phyloP scores from a whole-genome alignment of 2,888 invertebrate genomes.

The Cotesia congregata region DNA sequence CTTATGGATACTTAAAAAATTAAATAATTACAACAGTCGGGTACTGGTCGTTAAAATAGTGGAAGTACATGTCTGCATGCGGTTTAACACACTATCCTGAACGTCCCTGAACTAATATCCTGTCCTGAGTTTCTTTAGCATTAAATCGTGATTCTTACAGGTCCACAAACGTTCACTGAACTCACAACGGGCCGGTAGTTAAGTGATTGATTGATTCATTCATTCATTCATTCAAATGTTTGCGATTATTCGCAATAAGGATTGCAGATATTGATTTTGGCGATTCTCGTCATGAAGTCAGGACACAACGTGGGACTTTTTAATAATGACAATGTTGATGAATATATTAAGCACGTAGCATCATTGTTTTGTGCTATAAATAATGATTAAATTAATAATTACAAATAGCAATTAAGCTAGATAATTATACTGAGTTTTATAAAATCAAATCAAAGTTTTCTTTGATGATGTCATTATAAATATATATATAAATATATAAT shows the following conservation, averaged over 20 bases:
- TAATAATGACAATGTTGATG: slow-evolving; percentile 5
- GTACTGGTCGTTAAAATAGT: no score
- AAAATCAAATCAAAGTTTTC: not conserved
- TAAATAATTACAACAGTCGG: no score
- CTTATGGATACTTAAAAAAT: not conserved
- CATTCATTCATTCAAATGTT: slow-evolving; percentile 30
- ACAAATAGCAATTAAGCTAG: not conserved
- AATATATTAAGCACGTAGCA: slow-evolving; percentile 4
- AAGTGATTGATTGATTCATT: slow-evolving; percentile 39
- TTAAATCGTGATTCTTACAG: slow-evolving; percentile 69
- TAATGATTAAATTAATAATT: not conserved
- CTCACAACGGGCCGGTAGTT: slow-evolving; percentile 42
- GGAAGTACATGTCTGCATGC: slow-evolving; percentile 34
- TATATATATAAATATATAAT: slow-evolving; percentile 6
- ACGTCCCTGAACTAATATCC: slow-evolving; percentile 37
- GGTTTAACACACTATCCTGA: slow-evolving; percentile 16
- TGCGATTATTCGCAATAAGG: slow-evolving; percentile 32
- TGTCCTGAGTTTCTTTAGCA: slow-evolving; percentile 55
- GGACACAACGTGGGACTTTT: slow-evolving; percentile 47
- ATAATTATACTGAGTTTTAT: not conserved
- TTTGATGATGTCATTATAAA: not conserved
- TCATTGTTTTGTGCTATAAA: not conserved
- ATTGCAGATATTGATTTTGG: slow-evolving; percentile 45
- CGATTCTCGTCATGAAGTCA: slow-evolving; percentile 43
- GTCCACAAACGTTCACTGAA: slow-evolving; percentile 57